Evolutionary conservation across 2,888 invertebrate species (phyloP), one percentile per base, ranked within the genome.

Genomic region (Leptinotarsa haldemani): DNA sequence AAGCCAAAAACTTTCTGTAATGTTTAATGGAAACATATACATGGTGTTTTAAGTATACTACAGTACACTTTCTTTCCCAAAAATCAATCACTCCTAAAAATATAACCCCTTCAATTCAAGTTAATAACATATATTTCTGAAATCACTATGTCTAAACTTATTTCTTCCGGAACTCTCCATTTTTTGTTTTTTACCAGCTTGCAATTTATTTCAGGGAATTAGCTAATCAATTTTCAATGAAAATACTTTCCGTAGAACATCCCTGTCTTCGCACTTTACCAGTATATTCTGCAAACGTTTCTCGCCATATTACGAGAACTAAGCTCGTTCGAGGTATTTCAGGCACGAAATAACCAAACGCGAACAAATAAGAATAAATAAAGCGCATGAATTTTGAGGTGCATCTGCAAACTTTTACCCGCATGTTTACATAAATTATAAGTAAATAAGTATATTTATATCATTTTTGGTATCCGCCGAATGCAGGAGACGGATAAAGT

Each of bases 321-420:
- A 56, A 56, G 56, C 56, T 56, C 22, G 22, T 25, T 20, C 20
- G 20, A 5, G 13, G 22, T 15, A 56, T 56, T 56, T 56, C 22
- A 56, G 56, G 56, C 56, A 56, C 56, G 56, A 22, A 56, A 56
- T 56, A 56, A 4, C 56, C 56, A 56, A 56, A 56, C 25, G 56
- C 56, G 56, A 56, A 20, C 56, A 56, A 56, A 56, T 56, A 22
- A 15, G 56, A 56, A 56, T 56, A 22, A 56, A 56, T 56, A 56
- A 56, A 56, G 22, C 15, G 56, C 20, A 22, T 20, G 12, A 56
- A 56, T 56, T 56, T 56, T 22, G 22, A 56, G 56, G 22, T 56
- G 13, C 15, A 56, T 56, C 13, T 56, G 22, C 22, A 56, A 52
- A 56, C 56, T 56, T 56, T 56, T 56, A 56, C 56, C 56, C 22